Base-by-base conservation (phyloP, 2,797 vertebrate species). In the Galaxias olidus region DNA sequence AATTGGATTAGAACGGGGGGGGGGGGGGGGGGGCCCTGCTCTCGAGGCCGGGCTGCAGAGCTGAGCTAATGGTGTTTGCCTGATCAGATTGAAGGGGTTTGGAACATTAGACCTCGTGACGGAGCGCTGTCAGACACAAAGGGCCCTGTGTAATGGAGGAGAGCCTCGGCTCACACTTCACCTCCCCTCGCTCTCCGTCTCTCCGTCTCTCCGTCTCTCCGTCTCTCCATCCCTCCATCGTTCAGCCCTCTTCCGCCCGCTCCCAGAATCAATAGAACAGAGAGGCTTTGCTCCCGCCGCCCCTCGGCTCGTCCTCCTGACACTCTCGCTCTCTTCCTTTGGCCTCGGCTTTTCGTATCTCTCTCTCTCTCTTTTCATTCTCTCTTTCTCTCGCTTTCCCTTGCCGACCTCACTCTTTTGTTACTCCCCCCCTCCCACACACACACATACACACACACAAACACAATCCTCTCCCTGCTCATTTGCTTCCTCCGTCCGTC, bases 1-100 rank as follows among this genome's bases (percentile, higher is more conserved):
- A 84, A 87, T 69, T 79, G 71, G 79, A 89, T 89, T 86, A 84
- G 68, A 8, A 19, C 4, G 55, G n/a, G 10, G 4, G 41, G 9
- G 7, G 48, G 30, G 5, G 43, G 51, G 20, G 17, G 56, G 59
- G 50, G 53, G 20, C 20, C 8, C 13, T 44, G 45, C 59, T 63
- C 50, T 53, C 51, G 14, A 75, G 59, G 19, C 42, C 18, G 2
- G 6, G 30, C 30, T 3, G 30, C 30, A 64, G 59, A 44, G 66
- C 56, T 11, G 10, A 41, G 55, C 47, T 50, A 69, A 68, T 49
- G 49, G 61, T 68, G 65, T 43, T 50, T 56, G 63, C 66, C 44
- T 71, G 69, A 80, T 71, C 17, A 68, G 52, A 69, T 61, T 62
- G 74, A 4, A 30, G 73, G 79, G 66, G 71, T 68, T 61, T 10